Percentiles rank a stretch among this genome's conserved stretches.
Evolutionary conservation across 2,888 invertebrate genomes (phyloP).

Genomic region (Ennomos fuscantarius): DNA sequence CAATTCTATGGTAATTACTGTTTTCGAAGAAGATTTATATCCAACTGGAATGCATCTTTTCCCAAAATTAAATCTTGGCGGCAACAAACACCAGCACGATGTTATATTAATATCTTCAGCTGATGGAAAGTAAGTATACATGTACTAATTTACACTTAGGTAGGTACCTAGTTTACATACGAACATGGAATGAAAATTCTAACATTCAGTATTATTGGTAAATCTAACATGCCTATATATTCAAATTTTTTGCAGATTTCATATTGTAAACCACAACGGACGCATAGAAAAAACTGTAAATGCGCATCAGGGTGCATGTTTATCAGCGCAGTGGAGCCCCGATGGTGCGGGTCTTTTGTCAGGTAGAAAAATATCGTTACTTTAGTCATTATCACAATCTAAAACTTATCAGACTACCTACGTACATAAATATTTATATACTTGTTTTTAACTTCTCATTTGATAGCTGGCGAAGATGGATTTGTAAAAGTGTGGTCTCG

Average conservation of each 20-base stretch:
- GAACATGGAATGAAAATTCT: too few relatives aligned
- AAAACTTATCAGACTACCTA: too few relatives aligned
- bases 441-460: neutral
- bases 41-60: slow-evolving; percentile 97
- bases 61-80: slow-evolving; percentile 87
- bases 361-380: slow-evolving; percentile 73
- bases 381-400: neutral
- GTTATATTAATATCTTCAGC: slow-evolving; percentile 94
- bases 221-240: neutral
- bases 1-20: slow-evolving; percentile 90
- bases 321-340: slow-evolving; percentile 96
- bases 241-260: slow-evolving; percentile 86
- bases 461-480: slow-evolving; percentile 97
- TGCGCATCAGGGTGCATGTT: slow-evolving; percentile 96
- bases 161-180: too few relatives aligned
- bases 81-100: slow-evolving; percentile 88
- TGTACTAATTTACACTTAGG: too few relatives aligned
- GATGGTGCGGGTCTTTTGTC: slow-evolving; percentile 98
- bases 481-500: slow-evolving; percentile 98
- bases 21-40: slow-evolving; percentile 92
- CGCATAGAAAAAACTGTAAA: slow-evolving; percentile 96
- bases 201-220: neutral
- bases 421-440: too few relatives aligned
- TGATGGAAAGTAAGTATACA: slow-evolving; percentile 89
- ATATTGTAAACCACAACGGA: slow-evolving; percentile 94